These are phyloP conservation scores for Etheostoma perlongum DNA, from an alignment of 2,797 vertebrate genomes.

Conservation along the genomic window DNA sequence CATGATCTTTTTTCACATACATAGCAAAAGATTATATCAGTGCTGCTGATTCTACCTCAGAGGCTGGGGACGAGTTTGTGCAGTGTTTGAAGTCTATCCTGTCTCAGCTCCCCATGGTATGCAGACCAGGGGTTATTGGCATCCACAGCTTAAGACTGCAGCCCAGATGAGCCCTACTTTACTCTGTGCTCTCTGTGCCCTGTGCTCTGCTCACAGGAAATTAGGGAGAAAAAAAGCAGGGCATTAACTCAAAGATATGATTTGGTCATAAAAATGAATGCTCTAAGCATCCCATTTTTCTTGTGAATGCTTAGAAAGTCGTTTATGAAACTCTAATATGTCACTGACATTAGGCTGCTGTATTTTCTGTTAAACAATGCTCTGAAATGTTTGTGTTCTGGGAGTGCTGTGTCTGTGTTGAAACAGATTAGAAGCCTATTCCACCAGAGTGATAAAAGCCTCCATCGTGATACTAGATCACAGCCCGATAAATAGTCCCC, in stretches of 20 bases:
- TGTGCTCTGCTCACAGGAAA: constrained; percentile 72
- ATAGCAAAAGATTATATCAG: constrained; percentile 11
- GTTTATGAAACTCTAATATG: constrained; percentile 49
- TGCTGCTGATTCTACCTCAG: constrained; percentile 18
- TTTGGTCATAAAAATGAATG: constrained; percentile 36
- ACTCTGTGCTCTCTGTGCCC: constrained; percentile 21
- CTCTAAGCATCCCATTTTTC: constrained; percentile 16
- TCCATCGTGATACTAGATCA: constrained; percentile 42
- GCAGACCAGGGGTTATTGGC: constrained; percentile 73
- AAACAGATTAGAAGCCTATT: constrained; percentile 49
- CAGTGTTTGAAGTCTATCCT: constrained; percentile 52
- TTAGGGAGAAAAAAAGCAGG: constrained; percentile 53
- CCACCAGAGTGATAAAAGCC: constrained; percentile 59
- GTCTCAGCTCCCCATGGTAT: constrained; percentile 69
- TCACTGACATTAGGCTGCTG: constrained; percentile 36
- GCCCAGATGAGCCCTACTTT: constrained; percentile 71
- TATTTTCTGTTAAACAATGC: constrained; percentile 37
- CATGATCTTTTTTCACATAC: constrained; percentile 1
- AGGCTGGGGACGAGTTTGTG: constrained; percentile 26
- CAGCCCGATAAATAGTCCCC: constrained; percentile 55
- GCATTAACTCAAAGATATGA: constrained; percentile 46
- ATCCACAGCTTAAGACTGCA: constrained; percentile 64
- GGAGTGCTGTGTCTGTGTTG: constrained; percentile 34
- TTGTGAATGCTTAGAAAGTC: constrained; percentile 32
- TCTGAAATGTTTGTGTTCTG: constrained; percentile 39